These are phyloP conservation scores for Lasiommata megera DNA, from an alignment of 2,888 invertebrate species.

Conservation along the genomic window DNA sequence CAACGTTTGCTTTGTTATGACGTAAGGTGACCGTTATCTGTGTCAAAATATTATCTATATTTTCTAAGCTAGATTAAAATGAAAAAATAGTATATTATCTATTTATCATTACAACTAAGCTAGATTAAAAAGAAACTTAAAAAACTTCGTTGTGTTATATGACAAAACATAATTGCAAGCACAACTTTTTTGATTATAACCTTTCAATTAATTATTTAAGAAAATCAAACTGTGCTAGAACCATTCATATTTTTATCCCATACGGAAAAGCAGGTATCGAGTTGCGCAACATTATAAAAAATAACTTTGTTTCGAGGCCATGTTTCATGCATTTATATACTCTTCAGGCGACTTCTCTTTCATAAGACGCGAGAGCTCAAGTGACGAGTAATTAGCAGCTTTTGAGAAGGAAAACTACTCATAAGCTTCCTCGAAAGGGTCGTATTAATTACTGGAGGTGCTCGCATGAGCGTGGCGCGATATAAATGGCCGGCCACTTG, in stretches of 20 bases:
- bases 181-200: too few species aligned
- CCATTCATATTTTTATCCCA: not conserved
- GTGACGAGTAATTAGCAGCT: slow-evolving; percentile 73
- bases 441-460: slow-evolving; percentile 77
- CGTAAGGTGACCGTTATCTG: too few species aligned
- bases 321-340: slow-evolving; percentile 22
- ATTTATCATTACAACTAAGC: too few species aligned
- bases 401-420: slow-evolving; percentile 78
- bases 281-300: not conserved
- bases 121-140: too few species aligned
- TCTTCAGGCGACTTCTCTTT: slow-evolving; percentile 32
- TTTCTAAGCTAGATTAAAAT: too few species aligned
- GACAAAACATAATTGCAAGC: too few species aligned
- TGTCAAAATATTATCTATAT: too few species aligned
- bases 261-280: not conserved
- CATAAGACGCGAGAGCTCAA: slow-evolving; percentile 51
- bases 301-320: slow-evolving; percentile 15
- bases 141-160: too few species aligned
- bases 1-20: too few species aligned
- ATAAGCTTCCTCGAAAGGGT: slow-evolving; percentile 78
- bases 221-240: not conserved
- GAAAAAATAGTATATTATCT: too few species aligned
- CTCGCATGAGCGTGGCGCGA: slow-evolving; percentile 63
- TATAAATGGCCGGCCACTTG: slow-evolving; percentile 78
- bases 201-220: not conserved